Evolutionary conservation across 2,888 invertebrate species (phyloP), one percentile per base, ranked within the genome.

Genomic region (Thereva unica): DNA sequence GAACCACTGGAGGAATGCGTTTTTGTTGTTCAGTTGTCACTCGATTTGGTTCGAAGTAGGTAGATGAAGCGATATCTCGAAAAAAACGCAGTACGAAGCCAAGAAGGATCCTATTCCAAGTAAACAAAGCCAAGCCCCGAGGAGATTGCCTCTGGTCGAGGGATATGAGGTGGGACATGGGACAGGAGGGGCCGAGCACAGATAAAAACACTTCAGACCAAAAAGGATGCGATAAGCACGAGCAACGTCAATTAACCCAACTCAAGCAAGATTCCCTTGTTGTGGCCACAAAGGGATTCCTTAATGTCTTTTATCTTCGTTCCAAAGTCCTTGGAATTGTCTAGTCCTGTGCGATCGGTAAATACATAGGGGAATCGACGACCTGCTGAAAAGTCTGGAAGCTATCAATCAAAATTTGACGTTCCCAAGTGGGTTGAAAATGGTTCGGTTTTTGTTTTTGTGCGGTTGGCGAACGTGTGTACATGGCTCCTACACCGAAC

Each of bases 341-440:
- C 65, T 65, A 61, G 49, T 40, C 41, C 40, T 23, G 23, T 23
- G 23, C 2, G 37, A 50, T 50, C 10, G 12, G 41, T 37, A 49
- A 61, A 50, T 34, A 34, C 41, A 23, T 2, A 23, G 23, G 23
- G 23, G 34, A 50, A 10, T 38, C 41, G 53, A 42, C 23, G 23
- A 41, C 10, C 38, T 34, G 61, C 10, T 61, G 61, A 61, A 50
- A 56, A 47, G 45, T 12, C 40, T 54, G 45, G 61, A 67, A 54
- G 40, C 57, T 40, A 69, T 67, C 69, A 69, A 69, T 69, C 69
- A 69, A 66, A 67, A 66, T 69, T 64, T 66, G 66, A 69, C 69
- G 42, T 52, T 10, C 38, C 53, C 50, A 64, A 65, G 59, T 53
- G 45, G 56, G 63, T 64, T 40, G 35, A 34, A 66, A 52, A 54